Conservation (phyloP, 2,113 vertebrate species). For the Machaerirhynchus nigripectus region DNA sequence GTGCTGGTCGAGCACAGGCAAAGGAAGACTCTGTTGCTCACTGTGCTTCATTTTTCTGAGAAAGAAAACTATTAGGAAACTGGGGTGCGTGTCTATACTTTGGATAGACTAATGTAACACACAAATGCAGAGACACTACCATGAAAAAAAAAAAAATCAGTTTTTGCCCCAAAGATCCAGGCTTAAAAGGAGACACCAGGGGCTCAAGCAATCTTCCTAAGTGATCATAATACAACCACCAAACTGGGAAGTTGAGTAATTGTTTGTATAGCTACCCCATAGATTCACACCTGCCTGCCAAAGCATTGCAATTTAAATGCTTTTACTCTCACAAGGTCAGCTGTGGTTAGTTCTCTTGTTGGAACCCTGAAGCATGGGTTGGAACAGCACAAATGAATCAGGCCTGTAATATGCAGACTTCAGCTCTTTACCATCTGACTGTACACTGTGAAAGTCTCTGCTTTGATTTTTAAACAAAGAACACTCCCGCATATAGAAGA, state of each 20-base stretch:
- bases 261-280: neutral
- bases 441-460: neutral
- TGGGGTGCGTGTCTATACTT: accelerated
- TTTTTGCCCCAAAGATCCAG: neutral
- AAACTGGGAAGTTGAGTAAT: constrained; percentile 1
- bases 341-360: constrained; percentile 15
- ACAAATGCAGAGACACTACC: neutral
- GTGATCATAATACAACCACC: neutral
- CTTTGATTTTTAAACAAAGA: neutral
- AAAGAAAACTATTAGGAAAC: neutral
- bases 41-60: neutral
- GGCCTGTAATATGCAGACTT: constrained; percentile 11
- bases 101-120: neutral
- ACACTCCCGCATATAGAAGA: neutral
- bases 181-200: neutral
- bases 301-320: neutral
- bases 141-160: neutral
- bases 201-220: neutral
- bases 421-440: neutral
- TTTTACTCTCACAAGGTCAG: constrained; percentile 11
- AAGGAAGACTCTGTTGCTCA: neutral
- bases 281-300: neutral
- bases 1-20: neutral
- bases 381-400: constrained; percentile 37
- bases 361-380: constrained; percentile 24